These are phyloP conservation scores for Metallyticus violacea DNA, from an alignment of 2,888 invertebrate species.

Conservation along the genomic window DNA sequence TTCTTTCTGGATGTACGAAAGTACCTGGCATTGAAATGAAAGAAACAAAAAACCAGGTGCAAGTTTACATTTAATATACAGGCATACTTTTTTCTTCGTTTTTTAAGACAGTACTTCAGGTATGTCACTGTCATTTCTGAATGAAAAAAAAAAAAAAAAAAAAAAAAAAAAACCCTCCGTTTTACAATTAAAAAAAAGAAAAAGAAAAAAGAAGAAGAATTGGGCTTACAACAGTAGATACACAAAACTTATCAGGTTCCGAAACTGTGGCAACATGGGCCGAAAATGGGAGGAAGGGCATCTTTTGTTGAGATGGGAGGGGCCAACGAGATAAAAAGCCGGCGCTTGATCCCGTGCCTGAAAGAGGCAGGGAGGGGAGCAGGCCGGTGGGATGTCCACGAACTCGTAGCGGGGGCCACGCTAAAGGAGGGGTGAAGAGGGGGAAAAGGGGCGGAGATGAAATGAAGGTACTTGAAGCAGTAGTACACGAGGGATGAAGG, in stretches of 20 bases:
- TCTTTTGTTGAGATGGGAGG: constrained; percentile 10
- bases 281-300: constrained; percentile 6
- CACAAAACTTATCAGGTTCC: constrained; percentile 1
- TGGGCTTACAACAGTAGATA: constrained; percentile 4
- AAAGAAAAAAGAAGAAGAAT: not conserved
- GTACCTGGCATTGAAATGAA: not conserved
- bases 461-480: not conserved
- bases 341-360: not conserved
- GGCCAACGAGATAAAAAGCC: not conserved
- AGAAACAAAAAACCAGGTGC: not conserved
- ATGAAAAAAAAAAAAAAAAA: not conserved
- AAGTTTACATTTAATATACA: not conserved
- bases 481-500: not conserved
- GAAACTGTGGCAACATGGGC: constrained; percentile 5
- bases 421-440: not conserved
- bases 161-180: not conserved
- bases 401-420: not conserved
- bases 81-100: not conserved
- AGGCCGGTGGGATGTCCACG: not conserved
- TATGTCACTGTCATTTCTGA: not conserved
- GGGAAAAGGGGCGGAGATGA: not conserved
- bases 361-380: too few species aligned
- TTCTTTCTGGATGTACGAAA: not conserved
- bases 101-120: not conserved
- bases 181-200: not conserved